Base-by-base conservation (phyloP, 2,888 invertebrate genomes). In the Chymomyza amoena region DNA sequence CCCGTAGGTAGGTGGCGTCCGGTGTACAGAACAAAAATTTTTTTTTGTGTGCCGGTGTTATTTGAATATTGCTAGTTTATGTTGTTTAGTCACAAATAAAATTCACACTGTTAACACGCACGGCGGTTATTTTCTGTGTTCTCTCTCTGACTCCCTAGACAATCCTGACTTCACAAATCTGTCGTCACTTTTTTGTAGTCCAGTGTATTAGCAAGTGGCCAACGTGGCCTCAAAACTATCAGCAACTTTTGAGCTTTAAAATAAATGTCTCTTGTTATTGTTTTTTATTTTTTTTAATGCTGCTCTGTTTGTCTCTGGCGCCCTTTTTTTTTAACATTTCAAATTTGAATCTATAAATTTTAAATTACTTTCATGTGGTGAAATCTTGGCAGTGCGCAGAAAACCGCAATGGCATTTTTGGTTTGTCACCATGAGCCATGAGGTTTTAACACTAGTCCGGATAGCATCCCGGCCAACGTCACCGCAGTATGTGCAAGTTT, bases 281-380 rank as follows among this genome's bases (percentile, higher is more conserved):
- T 54, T 45, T 10, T 45, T 13, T 10, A 1, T 32, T 32, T 32
- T 32, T 32, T 3, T 32, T 32, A 28, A 28, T 28, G 9, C 39
- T 39, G 10, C 9, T 13, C 13, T 13, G 16, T 15, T 16, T 16
- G n/a, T 54, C 15, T 16, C n/a, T 16, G 52, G 15, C 9, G 10
- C 52, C 39, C 66, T 57, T 63, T 64, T 73, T 69, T 76, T 61
- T 65, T 57, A 71, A 73, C 70, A 76, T 76, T 78, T 73, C 45
- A 69, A 76, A 76, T 78, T 73, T 76, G 76, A 78, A 78, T 76
- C 70, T 76, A 78, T 78, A 78, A 78, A 78, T 78, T 76, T 78
- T 57, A 71, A 76, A 78, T 76, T 73, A 76, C 76, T 73, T 76
- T 66, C 73, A 73, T 78, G 76, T 73, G 73, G 76, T 73, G 56